Evolutionary conservation across 1,140 invertebrate genomes (phyloP).

Genomic region (Oreohelix idahoensis): DNA sequence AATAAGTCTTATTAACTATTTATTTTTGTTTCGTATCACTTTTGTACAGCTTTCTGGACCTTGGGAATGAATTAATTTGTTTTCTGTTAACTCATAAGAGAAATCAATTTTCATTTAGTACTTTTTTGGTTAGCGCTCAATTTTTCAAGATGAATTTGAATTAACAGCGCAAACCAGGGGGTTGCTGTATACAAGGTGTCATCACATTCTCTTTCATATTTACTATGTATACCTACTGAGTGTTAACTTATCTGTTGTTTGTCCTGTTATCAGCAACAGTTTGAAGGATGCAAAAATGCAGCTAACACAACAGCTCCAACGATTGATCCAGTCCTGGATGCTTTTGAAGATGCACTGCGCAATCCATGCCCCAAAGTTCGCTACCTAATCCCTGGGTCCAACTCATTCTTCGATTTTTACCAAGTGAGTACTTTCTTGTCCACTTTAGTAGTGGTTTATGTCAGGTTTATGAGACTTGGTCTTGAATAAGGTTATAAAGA

Average conservation of each 20-base stretch:
- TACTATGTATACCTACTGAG: neutral
- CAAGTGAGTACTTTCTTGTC: slow-evolving; percentile 44
- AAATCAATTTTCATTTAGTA: too few species aligned
- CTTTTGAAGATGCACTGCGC: slow-evolving; percentile 55
- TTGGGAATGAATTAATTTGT: too few species aligned
- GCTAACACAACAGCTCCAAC: slow-evolving; percentile 43
- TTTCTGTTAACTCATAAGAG: too few species aligned
- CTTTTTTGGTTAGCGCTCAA: too few species aligned
- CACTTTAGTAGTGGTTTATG: neutral
- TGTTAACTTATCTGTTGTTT: neutral
- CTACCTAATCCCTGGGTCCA: slow-evolving; percentile 59
- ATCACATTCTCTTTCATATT: too few species aligned
- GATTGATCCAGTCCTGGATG: slow-evolving; percentile 53
- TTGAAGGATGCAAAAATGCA: slow-evolving; percentile 34
- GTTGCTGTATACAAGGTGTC: too few species aligned
- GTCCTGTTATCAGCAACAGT: slow-evolving; percentile 14
- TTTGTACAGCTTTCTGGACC: too few species aligned
- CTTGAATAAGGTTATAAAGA: neutral
- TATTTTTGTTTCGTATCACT: too few species aligned
- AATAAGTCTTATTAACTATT: too few species aligned
- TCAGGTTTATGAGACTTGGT: too few species aligned
- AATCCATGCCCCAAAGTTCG: slow-evolving; percentile 49
- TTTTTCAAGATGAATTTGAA: too few species aligned
- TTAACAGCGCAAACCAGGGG: too few species aligned
- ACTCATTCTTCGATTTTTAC: slow-evolving; percentile 51